Conservation (phyloP, 2,797 vertebrate genomes). For the Cryptoblepharus egeriae region DNA sequence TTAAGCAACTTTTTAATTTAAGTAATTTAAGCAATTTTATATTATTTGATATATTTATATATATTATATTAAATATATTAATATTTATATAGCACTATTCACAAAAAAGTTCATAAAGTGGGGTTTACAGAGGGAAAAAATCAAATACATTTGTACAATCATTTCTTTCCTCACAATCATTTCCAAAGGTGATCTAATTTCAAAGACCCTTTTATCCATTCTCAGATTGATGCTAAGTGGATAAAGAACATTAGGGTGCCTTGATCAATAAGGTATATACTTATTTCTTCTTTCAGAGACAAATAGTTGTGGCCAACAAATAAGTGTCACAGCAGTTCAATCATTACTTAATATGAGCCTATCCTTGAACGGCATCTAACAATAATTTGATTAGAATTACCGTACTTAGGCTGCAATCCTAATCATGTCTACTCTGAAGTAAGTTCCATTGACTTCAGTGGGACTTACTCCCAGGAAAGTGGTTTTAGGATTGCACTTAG, state of each 20-base stretch:
- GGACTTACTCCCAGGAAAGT: too few species aligned
- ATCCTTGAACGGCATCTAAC: constrained; percentile 41
- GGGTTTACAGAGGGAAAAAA: too few species aligned
- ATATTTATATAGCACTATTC: too few species aligned
- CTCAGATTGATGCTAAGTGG: constrained; percentile 32
- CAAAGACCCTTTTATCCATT: constrained; percentile 31
- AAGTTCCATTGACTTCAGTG: too few species aligned
- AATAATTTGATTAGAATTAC: constrained; percentile 24
- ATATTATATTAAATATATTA: too few species aligned
- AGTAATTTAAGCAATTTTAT: too few species aligned
- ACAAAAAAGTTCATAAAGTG: too few species aligned
- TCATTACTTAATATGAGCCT: constrained; percentile 48
- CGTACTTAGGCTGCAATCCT: too few species aligned
- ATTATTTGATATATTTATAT: too few species aligned
- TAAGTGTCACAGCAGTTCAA: constrained; percentile 57
- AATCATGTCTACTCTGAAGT: too few species aligned
- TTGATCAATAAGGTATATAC: constrained; percentile 33
- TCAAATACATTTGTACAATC: neutral
- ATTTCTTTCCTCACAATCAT: constrained; percentile 1
- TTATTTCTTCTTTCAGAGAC: too few species aligned
- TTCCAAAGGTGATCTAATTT: neutral
- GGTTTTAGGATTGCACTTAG: too few species aligned
- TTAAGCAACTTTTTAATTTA: neutral
- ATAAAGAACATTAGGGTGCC: constrained; percentile 32
- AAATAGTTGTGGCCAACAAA: constrained; percentile 53